Conservation (phyloP, 2,888 invertebrate genomes). For the Chironomus tentans region DNA sequence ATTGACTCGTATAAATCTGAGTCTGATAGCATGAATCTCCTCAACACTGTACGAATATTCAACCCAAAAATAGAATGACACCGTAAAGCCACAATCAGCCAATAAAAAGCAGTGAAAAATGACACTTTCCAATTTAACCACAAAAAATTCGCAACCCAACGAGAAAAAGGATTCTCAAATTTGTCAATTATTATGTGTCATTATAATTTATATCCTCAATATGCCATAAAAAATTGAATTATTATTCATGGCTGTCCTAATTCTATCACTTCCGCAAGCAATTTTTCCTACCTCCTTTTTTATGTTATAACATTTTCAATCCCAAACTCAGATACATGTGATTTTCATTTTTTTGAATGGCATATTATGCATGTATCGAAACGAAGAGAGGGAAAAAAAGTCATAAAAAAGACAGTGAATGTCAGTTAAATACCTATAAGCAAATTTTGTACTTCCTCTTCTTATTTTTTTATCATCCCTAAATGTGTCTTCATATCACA, state of each 20-base stretch:
- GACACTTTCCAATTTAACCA: too few species aligned
- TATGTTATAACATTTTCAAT: neutral
- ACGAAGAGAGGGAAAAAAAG: neutral
- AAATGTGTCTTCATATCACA: neutral
- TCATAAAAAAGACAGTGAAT: conserved; percentile 25
- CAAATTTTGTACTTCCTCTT: conserved; percentile 17
- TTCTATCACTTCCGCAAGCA: neutral
- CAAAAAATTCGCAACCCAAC: too few species aligned
- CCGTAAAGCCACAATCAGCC: too few species aligned
- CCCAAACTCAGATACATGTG: too few species aligned
- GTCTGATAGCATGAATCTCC: too few species aligned
- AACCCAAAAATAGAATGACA: too few species aligned
- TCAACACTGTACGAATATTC: too few species aligned
- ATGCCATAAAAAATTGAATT: neutral
- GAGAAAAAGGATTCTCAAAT: neutral
- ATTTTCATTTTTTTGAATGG: neutral
- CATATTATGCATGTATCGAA: neutral
- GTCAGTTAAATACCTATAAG: conserved; percentile 27
- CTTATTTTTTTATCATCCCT: neutral
- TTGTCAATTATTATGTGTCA: conserved; percentile 10
- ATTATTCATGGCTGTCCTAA: neutral
- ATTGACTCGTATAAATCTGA: too few species aligned
- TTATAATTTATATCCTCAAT: neutral
- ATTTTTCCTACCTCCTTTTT: neutral
- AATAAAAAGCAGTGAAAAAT: too few species aligned